Evolutionary conservation across 1,140 invertebrate species (phyloP).

Genomic region (Uloborus diversus): DNA sequence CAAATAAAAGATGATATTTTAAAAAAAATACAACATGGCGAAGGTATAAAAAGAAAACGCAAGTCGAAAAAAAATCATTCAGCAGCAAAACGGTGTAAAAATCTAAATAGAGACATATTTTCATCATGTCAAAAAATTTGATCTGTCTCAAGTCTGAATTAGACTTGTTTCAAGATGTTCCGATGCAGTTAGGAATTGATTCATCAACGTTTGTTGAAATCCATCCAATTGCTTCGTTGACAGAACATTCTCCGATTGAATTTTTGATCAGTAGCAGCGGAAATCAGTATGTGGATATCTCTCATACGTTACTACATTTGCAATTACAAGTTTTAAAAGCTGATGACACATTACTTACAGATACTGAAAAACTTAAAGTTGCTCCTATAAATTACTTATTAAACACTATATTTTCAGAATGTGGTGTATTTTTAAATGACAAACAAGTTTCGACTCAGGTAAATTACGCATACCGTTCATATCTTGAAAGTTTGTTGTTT

Average conservation of each 20-base stretch:
- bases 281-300: slow-evolving; percentile 24
- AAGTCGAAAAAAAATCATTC: neutral
- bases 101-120: neutral
- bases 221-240: slow-evolving; percentile 1
- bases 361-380: neutral
- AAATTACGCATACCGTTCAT: neutral
- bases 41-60: slow-evolving; percentile 4
- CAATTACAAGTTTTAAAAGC: no score
- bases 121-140: neutral
- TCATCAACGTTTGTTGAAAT: neutral
- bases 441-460: neutral
- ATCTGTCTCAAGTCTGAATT: neutral
- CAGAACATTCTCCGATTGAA: neutral
- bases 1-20: neutral
- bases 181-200: neutral
- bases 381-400: slow-evolving; percentile 28
- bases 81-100: neutral
- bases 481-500: slow-evolving; percentile 1
- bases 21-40: neutral
- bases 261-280: slow-evolving; percentile 9
- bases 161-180: neutral
- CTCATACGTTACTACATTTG: slow-evolving; percentile 4
- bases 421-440: slow-evolving; percentile 21
- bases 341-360: no score
- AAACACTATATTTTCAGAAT: slow-evolving; percentile 25